Evolutionary conservation across 1,140 invertebrate genomes (phyloP), one percentile per base, ranked within the genome.

Genomic region (Octopus sinensis): DNA sequence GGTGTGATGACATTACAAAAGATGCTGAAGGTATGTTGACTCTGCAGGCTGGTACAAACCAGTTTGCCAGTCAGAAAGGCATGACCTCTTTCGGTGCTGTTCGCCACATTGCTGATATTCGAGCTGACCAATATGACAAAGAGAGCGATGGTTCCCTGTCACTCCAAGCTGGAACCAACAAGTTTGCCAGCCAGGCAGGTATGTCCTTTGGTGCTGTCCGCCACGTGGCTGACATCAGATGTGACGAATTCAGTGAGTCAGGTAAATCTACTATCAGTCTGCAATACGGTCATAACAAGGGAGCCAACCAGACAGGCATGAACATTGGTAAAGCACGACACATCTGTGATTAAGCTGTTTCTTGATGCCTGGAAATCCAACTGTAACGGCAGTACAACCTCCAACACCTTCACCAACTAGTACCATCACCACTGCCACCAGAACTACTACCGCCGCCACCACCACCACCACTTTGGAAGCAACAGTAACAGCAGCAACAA

Each of bases 1-100:
- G 82, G 68, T 75, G 81, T 6, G 86, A 86, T 54, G 86, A 88
- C n/a, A 80, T 82, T 62, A 73, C 76, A 23, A 82, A 76, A 23
- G 86, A 87, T 68, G 95, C 96, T 4, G 93, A 97, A 85, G 91
- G 93, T 0, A 93, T 97, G 51, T 96, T 98, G 83, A 96, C 96
- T 81, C 93, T 97, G 0, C 96, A 98, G 90, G 95, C 96, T 79
- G 96, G 96, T 73, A 95, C 94, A 76, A 97, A 97, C 92, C 96
- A 96, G 87, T 93, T 95, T 5, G 87, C 87, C 17, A 83, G 83
- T 12, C 88, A 89, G 79, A 79, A 84, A 6, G 87, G 87, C 1
- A 89, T 89, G 87, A 80, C 82, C 17, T 79, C 82, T 6, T 84
- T 89, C 53, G 88, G 88, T 12, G 85, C 84, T 23, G 82, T 83